Percentiles rank a stretch among this genome's conserved stretches.
phyloP scores from a whole-genome alignment of 2,888 invertebrate genomes.

The Automeris io region DNA sequence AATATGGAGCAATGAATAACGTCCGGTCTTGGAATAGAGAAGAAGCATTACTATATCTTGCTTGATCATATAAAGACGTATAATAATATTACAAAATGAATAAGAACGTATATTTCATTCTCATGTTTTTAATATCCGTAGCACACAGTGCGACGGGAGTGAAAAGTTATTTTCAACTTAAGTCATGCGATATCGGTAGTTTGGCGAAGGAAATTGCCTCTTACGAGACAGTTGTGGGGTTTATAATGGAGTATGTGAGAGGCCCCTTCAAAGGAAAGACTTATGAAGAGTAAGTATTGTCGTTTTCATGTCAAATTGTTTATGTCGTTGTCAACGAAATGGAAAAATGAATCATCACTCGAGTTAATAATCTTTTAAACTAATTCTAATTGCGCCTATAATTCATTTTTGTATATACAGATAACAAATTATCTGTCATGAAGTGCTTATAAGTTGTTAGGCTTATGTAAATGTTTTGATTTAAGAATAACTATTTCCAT shows the following conservation, averaged over 20 bases:
- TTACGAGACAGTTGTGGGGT: slow-evolving; percentile 66
- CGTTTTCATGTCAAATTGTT: not conserved
- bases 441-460: too few species aligned
- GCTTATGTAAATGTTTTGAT: too few species aligned
- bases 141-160: not conserved
- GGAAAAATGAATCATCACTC: too few species aligned
- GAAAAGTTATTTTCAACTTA: slow-evolving; percentile 8
- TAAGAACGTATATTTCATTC: not conserved
- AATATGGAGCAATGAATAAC: not conserved
- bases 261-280: slow-evolving; percentile 77
- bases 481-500: too few species aligned
- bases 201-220: slow-evolving; percentile 76
- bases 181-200: slow-evolving; percentile 32
- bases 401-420: too few species aligned
- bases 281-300: slow-evolving; percentile 67
- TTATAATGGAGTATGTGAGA: slow-evolving; percentile 67
- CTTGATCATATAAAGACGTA: not conserved
- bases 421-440: too few species aligned
- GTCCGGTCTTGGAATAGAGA: not conserved
- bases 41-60: not conserved
- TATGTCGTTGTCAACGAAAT: not conserved
- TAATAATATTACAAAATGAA: slow-evolving; percentile 1
- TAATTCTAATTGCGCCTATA: too few species aligned
- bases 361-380: too few species aligned
- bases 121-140: not conserved